Evolutionary conservation across 2,797 vertebrate genomes (phyloP), one percentile per base, ranked within the genome.

Genomic region (Babyrousa celebensis): DNA sequence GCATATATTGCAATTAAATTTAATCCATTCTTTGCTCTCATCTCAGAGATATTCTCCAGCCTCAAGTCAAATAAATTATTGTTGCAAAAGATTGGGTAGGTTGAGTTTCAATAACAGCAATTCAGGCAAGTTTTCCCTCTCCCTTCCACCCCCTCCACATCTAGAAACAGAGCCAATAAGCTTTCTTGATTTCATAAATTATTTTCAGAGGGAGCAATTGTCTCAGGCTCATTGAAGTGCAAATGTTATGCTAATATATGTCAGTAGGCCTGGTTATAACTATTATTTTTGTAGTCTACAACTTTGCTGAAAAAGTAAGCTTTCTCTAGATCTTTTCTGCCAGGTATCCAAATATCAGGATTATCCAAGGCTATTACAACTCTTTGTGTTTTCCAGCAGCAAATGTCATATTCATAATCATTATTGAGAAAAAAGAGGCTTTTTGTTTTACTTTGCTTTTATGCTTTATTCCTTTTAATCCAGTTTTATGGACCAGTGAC

Each of bases 1-100:
- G 27, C 80, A 96, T 85, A 80, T 60, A 82, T 8, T 85, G 20
- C 62, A 96, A 96, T 97, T 94, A 92, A 96, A 84, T 95, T 90
- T 94, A 97, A 84, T 87, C 63, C 94, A 79, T 93, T 93, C 29
- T 95, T 29, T 94, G 20, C 40, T 96, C 25, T 91, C 60, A 89
- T 95, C 58, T 93, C 70, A 89, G 43, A 79, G 60, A 96, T 93
- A 52, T 93, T 97, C 79, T 91, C 18, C 7, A 91, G 77, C n/a
- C 52, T 3, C 89, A 83, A 95, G 48, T 96, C 71, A 83, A 85
- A 91, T 62, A 93, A 96, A 95, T 82, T 89, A 56, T 89, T 96
- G 43, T 89, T 96, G 23, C 54, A 77, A 8, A 36, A 97, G 89
- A 93, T 63, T 8, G 23, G 85, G 54, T 48, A 71, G 6, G 0